These are phyloP conservation scores for Scatophagus argus DNA, from an alignment of 2,113 vertebrate genomes.

Conservation along the genomic window DNA sequence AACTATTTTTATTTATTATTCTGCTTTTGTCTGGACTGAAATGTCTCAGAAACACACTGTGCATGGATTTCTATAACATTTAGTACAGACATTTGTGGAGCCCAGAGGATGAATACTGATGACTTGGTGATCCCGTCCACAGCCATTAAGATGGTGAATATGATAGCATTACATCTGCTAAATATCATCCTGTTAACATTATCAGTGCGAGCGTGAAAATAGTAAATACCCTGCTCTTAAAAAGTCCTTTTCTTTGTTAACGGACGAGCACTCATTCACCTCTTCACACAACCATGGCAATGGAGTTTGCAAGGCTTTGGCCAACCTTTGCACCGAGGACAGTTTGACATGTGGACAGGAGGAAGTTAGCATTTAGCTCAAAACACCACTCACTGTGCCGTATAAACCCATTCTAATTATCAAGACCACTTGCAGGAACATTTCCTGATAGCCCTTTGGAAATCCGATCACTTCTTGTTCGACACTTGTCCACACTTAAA, in stretches of 20 bases:
- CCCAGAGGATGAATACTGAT: neutral
- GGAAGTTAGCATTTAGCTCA: neutral
- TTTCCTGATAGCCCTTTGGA: constrained; percentile 37
- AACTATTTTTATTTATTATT: neutral
- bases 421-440: constrained; percentile 29
- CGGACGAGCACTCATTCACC: no score
- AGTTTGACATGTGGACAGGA: no score
- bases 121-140: neutral
- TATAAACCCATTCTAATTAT: constrained; percentile 39
- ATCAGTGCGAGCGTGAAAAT: neutral
- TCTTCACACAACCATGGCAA: no score
- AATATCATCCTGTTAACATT: no score
- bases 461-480: constrained; percentile 52
- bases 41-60: constrained; percentile 17
- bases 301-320: no score
- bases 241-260: no score
- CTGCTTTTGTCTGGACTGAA: constrained; percentile 20
- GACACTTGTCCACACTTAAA: constrained; percentile 60
- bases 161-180: no score
- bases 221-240: neutral
- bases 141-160: neutral
- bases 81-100: constrained; percentile 1
- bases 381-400: constrained; percentile 9
- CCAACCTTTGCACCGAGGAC: neutral
- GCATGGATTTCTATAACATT: constrained; percentile 37